phyloP scores from a whole-genome alignment of 1,140 invertebrate species.

The Drosophila melanica region DNA sequence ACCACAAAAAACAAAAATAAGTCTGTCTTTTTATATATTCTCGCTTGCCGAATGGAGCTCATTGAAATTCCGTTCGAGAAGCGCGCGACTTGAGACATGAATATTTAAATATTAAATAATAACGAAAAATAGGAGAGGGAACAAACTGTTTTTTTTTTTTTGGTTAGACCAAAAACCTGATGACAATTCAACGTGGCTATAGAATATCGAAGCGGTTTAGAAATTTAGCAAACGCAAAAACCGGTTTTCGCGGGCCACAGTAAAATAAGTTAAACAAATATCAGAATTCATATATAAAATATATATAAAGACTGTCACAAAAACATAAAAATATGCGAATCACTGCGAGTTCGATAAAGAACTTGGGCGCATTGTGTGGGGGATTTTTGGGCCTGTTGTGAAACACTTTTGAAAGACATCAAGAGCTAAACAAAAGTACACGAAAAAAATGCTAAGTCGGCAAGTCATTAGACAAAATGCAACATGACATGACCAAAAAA shows the following conservation, averaged over 20 bases:
- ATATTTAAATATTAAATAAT: conserved; percentile 64
- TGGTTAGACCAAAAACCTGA: conserved; percentile 23
- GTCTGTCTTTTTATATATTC: conserved; percentile 35
- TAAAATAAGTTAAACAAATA: conserved; percentile 28
- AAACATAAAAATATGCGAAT: conserved; percentile 46
- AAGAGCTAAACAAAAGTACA: conserved; percentile 23
- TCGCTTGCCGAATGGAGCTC: conserved; percentile 1
- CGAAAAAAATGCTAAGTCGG: conserved; percentile 56
- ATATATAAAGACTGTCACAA: conserved; percentile 34
- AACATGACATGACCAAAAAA: conserved; percentile 71
- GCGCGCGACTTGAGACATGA: conserved; percentile 7
- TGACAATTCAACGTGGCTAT: conserved; percentile 43
- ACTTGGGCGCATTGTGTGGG: conserved; percentile 24
- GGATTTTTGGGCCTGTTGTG: conserved; percentile 45
- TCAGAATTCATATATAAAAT: conserved; percentile 24
- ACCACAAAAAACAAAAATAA: conserved; percentile 16
- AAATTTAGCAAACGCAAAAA: conserved; percentile 52
- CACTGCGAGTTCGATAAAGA: conserved; percentile 25
- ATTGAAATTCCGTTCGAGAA: conserved; percentile 51
- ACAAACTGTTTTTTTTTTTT: conserved; percentile 11
- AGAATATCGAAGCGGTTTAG: conserved; percentile 38
- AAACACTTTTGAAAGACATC: conserved; percentile 43
- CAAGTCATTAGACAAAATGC: conserved; percentile 78
- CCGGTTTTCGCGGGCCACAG: conserved; percentile 44
- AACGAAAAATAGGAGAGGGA: conserved; percentile 13